Evolutionary conservation across 1,140 invertebrate genomes (phyloP), one percentile per base, ranked within the genome.

Genomic region (Trinorchestia longiramus): DNA sequence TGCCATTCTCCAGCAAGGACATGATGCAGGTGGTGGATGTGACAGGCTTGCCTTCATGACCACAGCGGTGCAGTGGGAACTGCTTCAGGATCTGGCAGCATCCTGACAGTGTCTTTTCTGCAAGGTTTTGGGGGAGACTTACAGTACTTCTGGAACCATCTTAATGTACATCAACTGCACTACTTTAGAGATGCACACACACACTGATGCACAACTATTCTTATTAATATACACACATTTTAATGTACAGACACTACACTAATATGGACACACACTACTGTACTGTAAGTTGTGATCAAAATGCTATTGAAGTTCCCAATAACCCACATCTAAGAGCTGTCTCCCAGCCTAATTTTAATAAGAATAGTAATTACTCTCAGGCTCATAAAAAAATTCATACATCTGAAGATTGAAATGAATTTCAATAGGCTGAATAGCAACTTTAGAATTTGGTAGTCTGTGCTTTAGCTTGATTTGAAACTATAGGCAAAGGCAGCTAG

Each of bases 31-130:
- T 98, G 0, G 98, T 98, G 0, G 98, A 99, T 45, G 97, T 97
- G 0, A 98, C 97, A 36, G 98, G 98, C 96, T 98, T 97, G 95
- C 98, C 98, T 96, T 98, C 98, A 97, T 99, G 99, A 4, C 98
- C 98, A 98, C 99, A 99, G 97, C 98, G 98, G 97, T 99, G 98
- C 41, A 99, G 97, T 95, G 98, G 97, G 98, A 98, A 99, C 97
- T 99, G 98, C 97, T 99, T 99, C 15, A 99, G 97, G 97, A 99
- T 99, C 92, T 98, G 98, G 96, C 98, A 97, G 3, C 99, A 99
- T 87, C 99, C 99, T 97, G 98, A 98, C 6, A 99, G 97, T 96
- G 98, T 98, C 23, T 97, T 97, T 98, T 98, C 98, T 96, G 92
- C 19, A 45, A 45, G 3, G 47, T 0, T 41, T 8, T 15, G 11